phyloP scores from a whole-genome alignment of 2,113 vertebrate species.

The Clarias batrachus region DNA sequence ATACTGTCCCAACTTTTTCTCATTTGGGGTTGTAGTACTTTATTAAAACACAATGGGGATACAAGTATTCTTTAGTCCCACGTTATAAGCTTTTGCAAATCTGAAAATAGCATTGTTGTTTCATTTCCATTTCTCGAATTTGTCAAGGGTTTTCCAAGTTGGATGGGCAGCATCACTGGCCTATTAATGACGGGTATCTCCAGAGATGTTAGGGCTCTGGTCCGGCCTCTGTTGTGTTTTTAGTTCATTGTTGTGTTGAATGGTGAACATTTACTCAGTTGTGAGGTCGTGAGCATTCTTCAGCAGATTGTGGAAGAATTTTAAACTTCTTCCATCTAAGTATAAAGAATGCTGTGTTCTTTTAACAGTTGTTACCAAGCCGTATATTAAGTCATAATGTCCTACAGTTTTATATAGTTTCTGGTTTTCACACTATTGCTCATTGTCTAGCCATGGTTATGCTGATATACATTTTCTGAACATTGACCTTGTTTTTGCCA shows the following conservation, averaged over 20 bases:
- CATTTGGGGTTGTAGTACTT: neutral
- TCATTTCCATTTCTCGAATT: neutral
- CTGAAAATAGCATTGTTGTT: neutral
- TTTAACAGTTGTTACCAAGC: neutral
- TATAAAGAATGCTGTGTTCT: neutral
- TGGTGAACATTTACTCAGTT: neutral
- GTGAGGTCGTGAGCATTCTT: neutral
- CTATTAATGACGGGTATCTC: no score
- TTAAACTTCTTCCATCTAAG: neutral
- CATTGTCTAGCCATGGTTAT: no score
- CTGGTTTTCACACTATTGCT: no score
- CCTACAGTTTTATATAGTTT: no score
- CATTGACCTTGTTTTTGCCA: no score
- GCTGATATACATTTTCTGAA: no score
- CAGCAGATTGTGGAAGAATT: neutral
- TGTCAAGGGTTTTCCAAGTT: neutral
- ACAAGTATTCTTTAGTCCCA: neutral
- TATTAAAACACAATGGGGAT: neutral
- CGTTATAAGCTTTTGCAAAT: neutral
- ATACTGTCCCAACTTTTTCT: no score
- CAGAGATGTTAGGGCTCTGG: neutral
- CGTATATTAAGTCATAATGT: neutral
- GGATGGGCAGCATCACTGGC: no score
- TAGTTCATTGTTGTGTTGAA: neutral
- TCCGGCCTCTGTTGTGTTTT: no score